These are phyloP conservation scores for Halcyon badia DNA, from an alignment of 2,797 vertebrate genomes.

Conservation along the genomic window DNA sequence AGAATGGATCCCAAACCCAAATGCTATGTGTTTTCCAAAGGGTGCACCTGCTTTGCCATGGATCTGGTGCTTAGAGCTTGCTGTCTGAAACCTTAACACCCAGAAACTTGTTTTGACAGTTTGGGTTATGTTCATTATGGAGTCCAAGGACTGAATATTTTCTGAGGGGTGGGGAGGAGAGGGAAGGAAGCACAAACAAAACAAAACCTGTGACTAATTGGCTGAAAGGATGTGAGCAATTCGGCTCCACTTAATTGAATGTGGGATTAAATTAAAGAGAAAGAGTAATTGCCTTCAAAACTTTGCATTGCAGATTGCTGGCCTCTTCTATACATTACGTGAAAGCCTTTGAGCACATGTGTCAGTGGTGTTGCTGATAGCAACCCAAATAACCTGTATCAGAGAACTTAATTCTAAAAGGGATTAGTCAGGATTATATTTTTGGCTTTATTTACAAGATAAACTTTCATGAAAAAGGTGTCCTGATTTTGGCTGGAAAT, in stretches of 20 bases:
- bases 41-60: neutral
- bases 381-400: conserved; percentile 31
- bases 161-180: fast-evolving
- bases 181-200: neutral
- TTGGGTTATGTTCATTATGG: neutral
- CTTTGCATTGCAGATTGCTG: conserved; percentile 33
- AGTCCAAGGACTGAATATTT: neutral
- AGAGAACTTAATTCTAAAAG: neutral
- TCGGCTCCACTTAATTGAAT: neutral
- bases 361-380: neutral
- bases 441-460: neutral
- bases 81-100: neutral
- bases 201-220: conserved; percentile 46
- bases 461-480: conserved; percentile 5
- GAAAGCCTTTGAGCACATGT: neutral
- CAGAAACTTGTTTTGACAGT: conserved; percentile 33
- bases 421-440: neutral
- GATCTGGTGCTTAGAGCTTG: neutral
- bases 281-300: conserved; percentile 43
- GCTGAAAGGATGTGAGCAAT: conserved; percentile 27
- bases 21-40: neutral
- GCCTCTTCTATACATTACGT: conserved; percentile 1
- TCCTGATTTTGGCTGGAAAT: conserved; percentile 24
- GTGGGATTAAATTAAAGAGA: conserved; percentile 50
- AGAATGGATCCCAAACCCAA: neutral